Percentiles rank a stretch among this genome's conserved stretches.
phyloP scores from a whole-genome alignment of 2,113 vertebrate genomes.

The Burhinus oedicnemus region DNA sequence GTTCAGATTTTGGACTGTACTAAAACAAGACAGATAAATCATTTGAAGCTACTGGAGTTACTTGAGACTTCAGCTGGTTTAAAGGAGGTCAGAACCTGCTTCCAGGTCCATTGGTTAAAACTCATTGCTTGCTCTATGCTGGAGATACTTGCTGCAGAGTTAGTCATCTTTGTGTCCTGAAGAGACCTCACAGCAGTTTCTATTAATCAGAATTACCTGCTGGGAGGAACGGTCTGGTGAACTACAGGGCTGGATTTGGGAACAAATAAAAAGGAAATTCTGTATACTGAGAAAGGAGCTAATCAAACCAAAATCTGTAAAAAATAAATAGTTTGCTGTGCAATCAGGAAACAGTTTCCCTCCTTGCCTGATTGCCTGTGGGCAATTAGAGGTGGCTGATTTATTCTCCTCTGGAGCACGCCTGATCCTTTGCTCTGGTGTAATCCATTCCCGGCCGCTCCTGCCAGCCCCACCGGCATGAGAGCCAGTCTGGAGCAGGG shows the following conservation, averaged over 20 bases:
- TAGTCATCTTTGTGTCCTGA: slow-evolving; percentile 32
- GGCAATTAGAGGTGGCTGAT: not conserved
- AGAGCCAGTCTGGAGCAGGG: not conserved
- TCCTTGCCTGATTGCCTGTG: not conserved
- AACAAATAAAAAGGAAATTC: not conserved
- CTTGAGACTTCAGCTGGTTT: not conserved
- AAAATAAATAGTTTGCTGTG: not conserved
- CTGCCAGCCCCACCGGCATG: not conserved
- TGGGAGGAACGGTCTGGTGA: not conserved
- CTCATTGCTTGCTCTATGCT: not conserved
- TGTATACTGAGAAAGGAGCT: not conserved
- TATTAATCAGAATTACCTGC: not conserved
- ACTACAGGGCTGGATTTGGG: not conserved
- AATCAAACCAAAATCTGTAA: not conserved
- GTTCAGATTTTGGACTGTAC: not conserved
- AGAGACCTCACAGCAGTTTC: not conserved
- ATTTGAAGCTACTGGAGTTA: not conserved
- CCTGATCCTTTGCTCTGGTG: not conserved
- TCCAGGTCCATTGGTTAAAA: not conserved
- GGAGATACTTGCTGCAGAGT: not conserved
- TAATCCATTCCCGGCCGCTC: not conserved
- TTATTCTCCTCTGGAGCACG: not conserved
- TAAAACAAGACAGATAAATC: not conserved
- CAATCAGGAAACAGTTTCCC: not conserved
- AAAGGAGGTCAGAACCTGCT: slow-evolving; percentile 1